These are phyloP conservation scores for Heteronetta atricapilla DNA, from an alignment of 2,113 vertebrate species.

Conservation along the genomic window DNA sequence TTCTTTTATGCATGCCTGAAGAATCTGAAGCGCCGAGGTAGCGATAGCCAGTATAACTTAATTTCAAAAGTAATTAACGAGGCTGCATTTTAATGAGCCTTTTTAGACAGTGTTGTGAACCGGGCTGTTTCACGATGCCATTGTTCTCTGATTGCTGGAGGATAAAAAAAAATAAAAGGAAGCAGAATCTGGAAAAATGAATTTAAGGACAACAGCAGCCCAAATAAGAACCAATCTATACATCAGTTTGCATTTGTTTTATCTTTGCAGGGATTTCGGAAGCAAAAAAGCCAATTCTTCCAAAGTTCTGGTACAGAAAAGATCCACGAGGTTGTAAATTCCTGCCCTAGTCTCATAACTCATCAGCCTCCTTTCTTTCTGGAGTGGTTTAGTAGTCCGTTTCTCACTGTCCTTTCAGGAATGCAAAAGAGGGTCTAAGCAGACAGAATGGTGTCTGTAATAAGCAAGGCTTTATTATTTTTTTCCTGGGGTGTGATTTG, in stretches of 20 bases:
- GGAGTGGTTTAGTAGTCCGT: not conserved
- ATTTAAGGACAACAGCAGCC: not conserved
- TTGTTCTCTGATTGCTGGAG: constrained; percentile 8
- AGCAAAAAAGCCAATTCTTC: not conserved
- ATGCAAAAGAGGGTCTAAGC: not conserved
- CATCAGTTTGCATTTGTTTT: not conserved
- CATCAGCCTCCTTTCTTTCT: not conserved
- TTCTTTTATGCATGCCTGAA: constrained; percentile 49
- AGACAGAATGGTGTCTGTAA: not conserved
- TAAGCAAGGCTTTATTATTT: not conserved
- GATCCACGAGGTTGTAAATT: not conserved
- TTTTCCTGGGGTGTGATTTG: not conserved
- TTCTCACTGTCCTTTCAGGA: not conserved
- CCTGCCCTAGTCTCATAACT: not conserved
- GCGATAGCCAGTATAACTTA: constrained; percentile 47
- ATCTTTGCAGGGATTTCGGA: not conserved
- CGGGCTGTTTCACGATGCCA: not conserved
- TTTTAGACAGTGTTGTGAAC: constrained; percentile 28
- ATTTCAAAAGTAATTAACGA: constrained; percentile 68
- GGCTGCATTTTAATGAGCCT: constrained; percentile 48
- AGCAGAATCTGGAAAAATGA: not conserved
- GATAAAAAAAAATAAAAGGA: not conserved
- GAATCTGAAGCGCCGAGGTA: constrained; percentile 20
- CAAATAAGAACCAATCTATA: not conserved
- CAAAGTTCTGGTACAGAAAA: not conserved